A percentile compares a stretch with the other conserved stretches of the same genome.
Evolutionary conservation across 2,113 vertebrate species (phyloP).

Genomic region (Balaeniceps rex): DNA sequence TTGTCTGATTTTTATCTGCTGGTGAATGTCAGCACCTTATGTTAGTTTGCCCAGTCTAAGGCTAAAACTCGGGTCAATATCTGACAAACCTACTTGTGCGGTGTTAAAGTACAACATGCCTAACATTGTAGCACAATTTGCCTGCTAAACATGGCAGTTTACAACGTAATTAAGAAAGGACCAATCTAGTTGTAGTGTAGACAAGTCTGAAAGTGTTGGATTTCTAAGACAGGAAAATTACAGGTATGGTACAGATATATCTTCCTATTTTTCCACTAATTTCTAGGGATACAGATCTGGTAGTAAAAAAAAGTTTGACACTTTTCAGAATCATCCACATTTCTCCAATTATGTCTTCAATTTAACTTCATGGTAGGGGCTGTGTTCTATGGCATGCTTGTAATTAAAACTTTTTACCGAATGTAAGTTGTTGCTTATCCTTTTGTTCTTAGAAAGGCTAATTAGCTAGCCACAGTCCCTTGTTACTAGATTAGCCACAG

Average conservation of each 20-base stretch:
- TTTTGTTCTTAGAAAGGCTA: background rate
- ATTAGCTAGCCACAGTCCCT: background rate
- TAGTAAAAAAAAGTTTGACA: background rate
- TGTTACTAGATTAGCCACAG: constrained; percentile 4
- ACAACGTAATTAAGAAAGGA: background rate
- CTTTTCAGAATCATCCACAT: background rate
- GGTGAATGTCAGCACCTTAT: background rate
- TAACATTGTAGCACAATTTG: background rate
- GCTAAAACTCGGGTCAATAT: background rate
- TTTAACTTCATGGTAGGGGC: background rate
- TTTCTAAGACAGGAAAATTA: background rate
- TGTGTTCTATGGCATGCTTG: background rate
- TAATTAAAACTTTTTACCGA: background rate
- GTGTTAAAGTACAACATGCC: background rate
- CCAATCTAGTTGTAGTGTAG: background rate
- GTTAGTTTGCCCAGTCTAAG: background rate
- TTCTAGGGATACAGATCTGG: background rate
- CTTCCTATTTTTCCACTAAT: background rate
- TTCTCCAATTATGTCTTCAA: background rate
- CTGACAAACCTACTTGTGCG: background rate
- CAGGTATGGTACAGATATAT: background rate
- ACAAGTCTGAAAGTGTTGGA: background rate
- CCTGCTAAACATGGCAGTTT: background rate
- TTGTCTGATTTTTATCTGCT: constrained; percentile 29
- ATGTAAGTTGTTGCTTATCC: background rate